Evolutionary conservation across 1,140 invertebrate genomes (phyloP).

Genomic region (Drosophila ananassae): DNA sequence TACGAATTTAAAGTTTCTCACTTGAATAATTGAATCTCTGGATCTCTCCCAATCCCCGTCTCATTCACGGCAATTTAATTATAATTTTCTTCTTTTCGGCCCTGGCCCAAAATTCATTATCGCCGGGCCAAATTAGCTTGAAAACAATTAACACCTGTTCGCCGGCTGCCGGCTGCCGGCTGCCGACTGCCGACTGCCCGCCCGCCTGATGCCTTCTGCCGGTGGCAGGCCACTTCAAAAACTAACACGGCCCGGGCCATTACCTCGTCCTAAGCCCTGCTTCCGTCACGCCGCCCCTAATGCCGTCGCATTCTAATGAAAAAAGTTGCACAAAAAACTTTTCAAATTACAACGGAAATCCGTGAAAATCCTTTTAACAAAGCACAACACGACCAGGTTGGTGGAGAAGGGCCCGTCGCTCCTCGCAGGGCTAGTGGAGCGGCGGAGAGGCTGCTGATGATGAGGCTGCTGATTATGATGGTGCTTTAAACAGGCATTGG

Average conservation of each 20-base stretch:
- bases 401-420: neutral
- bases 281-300: neutral
- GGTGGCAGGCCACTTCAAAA: slow-evolving; percentile 68
- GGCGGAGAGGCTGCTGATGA: slow-evolving; percentile 19
- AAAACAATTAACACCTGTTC: slow-evolving; percentile 81
- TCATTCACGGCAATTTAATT: slow-evolving; percentile 69
- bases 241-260: slow-evolving; percentile 60
- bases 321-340: slow-evolving; percentile 80
- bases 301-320: slow-evolving; percentile 67
- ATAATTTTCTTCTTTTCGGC: slow-evolving; percentile 60
- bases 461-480: slow-evolving; percentile 76
- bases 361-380: slow-evolving; percentile 83
- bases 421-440: neutral
- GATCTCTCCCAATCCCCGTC: slow-evolving; percentile 46
- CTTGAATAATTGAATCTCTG: neutral
- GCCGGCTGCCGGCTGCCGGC: slow-evolving; percentile 31
- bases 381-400: slow-evolving; percentile 63
- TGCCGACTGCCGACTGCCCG: slow-evolving; percentile 31
- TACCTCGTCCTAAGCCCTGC: slow-evolving; percentile 4
- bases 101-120: slow-evolving; percentile 66
- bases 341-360: slow-evolving; percentile 83
- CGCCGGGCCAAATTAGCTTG: slow-evolving; percentile 69
- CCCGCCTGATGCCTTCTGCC: neutral
- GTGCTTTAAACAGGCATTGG: slow-evolving; percentile 65
- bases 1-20: neutral